Evolutionary conservation across 2,888 invertebrate species (phyloP), one percentile per base, ranked within the genome.

Genomic region (Athetis lepigone): DNA sequence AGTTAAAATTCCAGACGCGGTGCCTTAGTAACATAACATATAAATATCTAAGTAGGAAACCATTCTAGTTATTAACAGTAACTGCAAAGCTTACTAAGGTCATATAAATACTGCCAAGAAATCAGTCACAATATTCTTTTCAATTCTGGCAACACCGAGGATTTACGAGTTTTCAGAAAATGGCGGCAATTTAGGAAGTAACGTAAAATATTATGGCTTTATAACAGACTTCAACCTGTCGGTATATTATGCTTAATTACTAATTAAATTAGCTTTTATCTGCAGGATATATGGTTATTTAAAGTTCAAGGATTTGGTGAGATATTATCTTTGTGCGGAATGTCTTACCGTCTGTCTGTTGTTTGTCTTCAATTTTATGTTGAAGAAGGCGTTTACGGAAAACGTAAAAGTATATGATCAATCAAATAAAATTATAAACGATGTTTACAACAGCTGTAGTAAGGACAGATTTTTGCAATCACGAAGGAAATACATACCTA

Each of bases 231-330:
- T 46, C 51, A 13, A 13, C 33, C 18, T 19, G 36, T 29, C 36
- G 49, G 43, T 23, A 40, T 42, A 36, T 55, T 56, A 39, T 60
- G 19, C 43, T 68, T 71, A 56, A 65, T 75, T 71, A 61, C 58
- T 61, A 51, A 63, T 64, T 65, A 62, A 60, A 63, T 36, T 13
- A 36, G 60, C 25, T 51, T 43, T 47, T 71, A 58, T 51, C 43
- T 56, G 25, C 63, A 60, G 63, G 63, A 62, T 78, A 42, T 72
- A 49, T 55, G 51, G 18, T 50, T 58, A 42, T 54, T 37, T 57
- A 80, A 77, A 78, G 78, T 77, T 78, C 78, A 78, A 80, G 78
- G 78, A 16, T 46, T 19, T 19, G 13, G 59, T 51, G 23, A 54
- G 73, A 79, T 77, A 23, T 77, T 64, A 76, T 76, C 65, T 74